Base-by-base conservation (phyloP, 1,140 invertebrate species). In the Rhagoletis zephyria region DNA sequence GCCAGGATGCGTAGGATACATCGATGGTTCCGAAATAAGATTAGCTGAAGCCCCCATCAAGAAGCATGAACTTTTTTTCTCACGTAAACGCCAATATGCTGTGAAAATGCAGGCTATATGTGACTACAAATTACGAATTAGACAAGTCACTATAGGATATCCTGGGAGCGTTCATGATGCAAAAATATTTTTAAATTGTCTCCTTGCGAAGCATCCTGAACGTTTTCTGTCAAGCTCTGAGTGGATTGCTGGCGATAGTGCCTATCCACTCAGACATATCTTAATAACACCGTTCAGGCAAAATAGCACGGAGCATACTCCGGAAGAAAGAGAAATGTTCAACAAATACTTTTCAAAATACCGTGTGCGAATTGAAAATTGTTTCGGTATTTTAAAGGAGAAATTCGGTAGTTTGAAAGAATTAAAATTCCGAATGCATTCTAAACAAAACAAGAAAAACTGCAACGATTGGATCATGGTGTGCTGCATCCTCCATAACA, bases 371-470 rank as follows among this genome's bases (percentile, higher is more conserved):
- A 30, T 30, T 30, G 30, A 30, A 30, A 30, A 30, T 30, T 30
- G 30, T 30, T 30, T 30, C 30, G 30, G 30, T 30, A 30, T 30
- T 30, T 30, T 30, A 30, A 30, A 30, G 30, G 30, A 30, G 30
- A 30, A 30, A 30, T 30, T 30, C 30, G 30, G 42, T 12, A 63
- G 60, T 16, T 5, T 86, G 45, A 64, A 86, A 64, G 60, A 86
- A 85, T 61, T 85, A 4, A 40, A 30, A 60, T 85, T 85, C 60
- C 14, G 85, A 85, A 85, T 30, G 30, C 30, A 30, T 30, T 30
- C 30, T 30, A 30, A 30, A 30, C 30, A 30, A 30, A 30, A 30
- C 30, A 30, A 30, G 30, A 30, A 30, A 30, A 30, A 30, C 30
- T 30, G 30, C 30, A 30, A 30, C 30, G 30, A 30, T 30, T 30